Base-by-base conservation (phyloP, 2,113 vertebrate genomes). In the Xiphophorus hellerii region DNA sequence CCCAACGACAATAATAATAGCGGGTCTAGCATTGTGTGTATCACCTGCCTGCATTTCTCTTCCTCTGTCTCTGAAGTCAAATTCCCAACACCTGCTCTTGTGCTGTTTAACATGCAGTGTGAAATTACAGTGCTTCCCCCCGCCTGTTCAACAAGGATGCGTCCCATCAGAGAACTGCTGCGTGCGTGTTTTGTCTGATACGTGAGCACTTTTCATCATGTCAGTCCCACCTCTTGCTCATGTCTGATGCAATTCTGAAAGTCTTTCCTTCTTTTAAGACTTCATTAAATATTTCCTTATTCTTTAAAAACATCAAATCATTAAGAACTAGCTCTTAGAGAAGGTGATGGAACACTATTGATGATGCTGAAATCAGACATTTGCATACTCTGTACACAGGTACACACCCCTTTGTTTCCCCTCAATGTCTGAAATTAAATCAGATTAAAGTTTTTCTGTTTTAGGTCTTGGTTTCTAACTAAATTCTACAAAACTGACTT, bases 71-170 rank as follows among this genome's bases (percentile, higher is more conserved):
- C 60, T 61, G 69, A 66, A 81, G 78, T 76, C 51, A 78, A 66
- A 87, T 86, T 79, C 74, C 72, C 71, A 64, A 54, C 81, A 90
- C 73, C 79, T 87, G 82, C 73, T 63, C n/a, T 73, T 30, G 71
- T 60, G 71, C 69, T 66, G 68, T 44, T 58, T 83, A 84, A 84
- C 80, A 86, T 80, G 71, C 80, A 44, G 85, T 79, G 86, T 77
- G 78, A 88, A 81, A 86, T 89, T 64, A 84, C 74, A 66, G 61
- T 64, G 42, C 74, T 73, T 70, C 76, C 67, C 65, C 12, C 54
- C 37, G 70, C 31, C 61, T 82, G 76, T 79, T 83, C 80, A 74
- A 88, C 81, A 84, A 69, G 80, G 29, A 72, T 74, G 27, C 27
- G 66, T 83, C 74, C 76, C 81, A 86, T 78, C 73, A 81, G 73